Evolutionary conservation across 2,113 vertebrate genomes (phyloP), one percentile per base, ranked within the genome.

Genomic region (Loxodonta africana): DNA sequence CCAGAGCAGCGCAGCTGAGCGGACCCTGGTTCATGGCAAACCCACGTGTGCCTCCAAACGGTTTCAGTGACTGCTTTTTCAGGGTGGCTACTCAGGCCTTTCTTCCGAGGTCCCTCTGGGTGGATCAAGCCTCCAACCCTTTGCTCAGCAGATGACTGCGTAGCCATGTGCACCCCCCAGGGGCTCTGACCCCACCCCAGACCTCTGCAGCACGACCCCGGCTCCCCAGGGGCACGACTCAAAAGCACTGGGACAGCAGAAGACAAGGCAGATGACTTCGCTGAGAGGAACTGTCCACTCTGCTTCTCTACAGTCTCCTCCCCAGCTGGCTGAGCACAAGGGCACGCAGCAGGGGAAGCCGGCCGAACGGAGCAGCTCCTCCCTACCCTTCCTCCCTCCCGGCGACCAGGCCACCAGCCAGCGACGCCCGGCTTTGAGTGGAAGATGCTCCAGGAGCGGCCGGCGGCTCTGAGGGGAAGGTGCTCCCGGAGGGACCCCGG

Each of bases 161-260:
- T 9, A 33, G 1, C 67, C 14, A 33, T 14, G 26, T 14, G 12
- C 67, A 71, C n/a, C n/a, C 37, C 33, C n/a, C 33, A 21, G 71
- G 71, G 17, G 6, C 33, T 17, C n/a, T 73, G 71, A 6, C 7
- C 53, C 53, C 26, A 20, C 37, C 82, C 63, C 86, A 2, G 0
- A 53, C 15, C 76, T 17, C 74, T 0, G 3, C 37, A 48, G 18
- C 0, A 3, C 46, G 0, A 18, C 3, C 33, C 80, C 6, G 81
- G 8, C 46, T 18, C 78, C 26, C 1, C 25, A 23, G 71, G 6
- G 20, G 37, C 1, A 51, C 44, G 8, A 8, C 0, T 9, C 33
- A 6, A 14, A 44, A 15, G 26, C 74, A 0, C 9, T 10, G 83
- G 9, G 41, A 67, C 20, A 0, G n/a, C 41, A 9, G 4, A 2